Evolutionary conservation across 2,113 vertebrate species (phyloP).

Genomic region (Nerophis ophidion): DNA sequence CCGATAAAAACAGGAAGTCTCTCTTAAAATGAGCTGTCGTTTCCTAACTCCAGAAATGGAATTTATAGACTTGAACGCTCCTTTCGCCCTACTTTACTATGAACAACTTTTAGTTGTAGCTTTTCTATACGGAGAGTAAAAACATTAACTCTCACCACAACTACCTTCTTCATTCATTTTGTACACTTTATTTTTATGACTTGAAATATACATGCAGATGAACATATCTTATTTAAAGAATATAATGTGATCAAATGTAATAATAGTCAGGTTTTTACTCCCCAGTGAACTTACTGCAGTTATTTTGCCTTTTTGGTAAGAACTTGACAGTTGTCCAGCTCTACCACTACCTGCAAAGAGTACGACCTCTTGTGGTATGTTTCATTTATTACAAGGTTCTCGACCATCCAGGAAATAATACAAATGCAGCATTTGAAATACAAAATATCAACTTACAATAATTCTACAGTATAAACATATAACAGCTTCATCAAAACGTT

Average conservation of each 20-base stretch:
- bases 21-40: no score
- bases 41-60: no score
- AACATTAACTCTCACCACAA: not conserved
- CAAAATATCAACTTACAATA: not conserved
- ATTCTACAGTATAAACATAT: conserved; percentile 5
- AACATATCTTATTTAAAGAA: not conserved
- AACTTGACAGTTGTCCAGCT: not conserved
- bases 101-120: not conserved
- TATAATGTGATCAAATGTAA: not conserved
- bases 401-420: conserved; percentile 8
- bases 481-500: not conserved
- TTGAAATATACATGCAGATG: not conserved
- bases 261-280: not conserved
- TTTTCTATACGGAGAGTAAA: not conserved
- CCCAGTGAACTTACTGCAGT: not conserved
- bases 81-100: not conserved
- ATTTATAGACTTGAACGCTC: not conserved
- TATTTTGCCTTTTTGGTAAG: not conserved
- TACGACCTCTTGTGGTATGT: conserved; percentile 29
- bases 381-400: not conserved
- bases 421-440: conserved; percentile 1
- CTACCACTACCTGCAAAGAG: not conserved
- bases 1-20: no score
- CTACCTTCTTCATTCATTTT: not conserved
- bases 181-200: not conserved